A percentile compares a stretch with the other conserved stretches of the same genome.
phyloP scores from a whole-genome alignment of 1,140 invertebrate genomes.

The Pissodes strobi region DNA sequence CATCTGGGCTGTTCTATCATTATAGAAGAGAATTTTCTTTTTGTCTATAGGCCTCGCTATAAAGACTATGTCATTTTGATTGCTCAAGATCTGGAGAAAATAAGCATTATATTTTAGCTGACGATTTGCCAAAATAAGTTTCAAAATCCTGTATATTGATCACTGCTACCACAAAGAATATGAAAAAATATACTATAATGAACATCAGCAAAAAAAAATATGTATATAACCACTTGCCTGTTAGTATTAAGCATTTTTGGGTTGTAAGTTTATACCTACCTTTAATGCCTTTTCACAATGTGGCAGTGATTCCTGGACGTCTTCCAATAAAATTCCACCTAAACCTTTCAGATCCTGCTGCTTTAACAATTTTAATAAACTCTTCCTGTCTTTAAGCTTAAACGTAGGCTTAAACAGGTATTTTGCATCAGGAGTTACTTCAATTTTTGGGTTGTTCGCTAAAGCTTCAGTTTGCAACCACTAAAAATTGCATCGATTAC shows the following conservation, averaged over 20 bases:
- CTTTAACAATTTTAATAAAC: conserved; percentile 77
- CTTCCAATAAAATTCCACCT: conserved; percentile 91
- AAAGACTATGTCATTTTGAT: conserved; percentile 78
- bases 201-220: too few relatives aligned
- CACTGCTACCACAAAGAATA: too few relatives aligned
- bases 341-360: conserved; percentile 94
- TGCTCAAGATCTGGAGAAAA: conserved; percentile 64
- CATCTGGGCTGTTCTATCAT: conserved; percentile 87
- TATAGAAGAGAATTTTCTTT: conserved; percentile 97
- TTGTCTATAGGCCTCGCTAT: conserved; percentile 91
- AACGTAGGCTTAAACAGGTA: conserved; percentile 87
- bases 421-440: conserved; percentile 77
- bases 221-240: too few relatives aligned
- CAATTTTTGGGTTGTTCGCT: conserved; percentile 92
- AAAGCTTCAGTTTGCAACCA: conserved; percentile 86
- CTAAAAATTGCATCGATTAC: too few relatives aligned
- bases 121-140: too few relatives aligned
- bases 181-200: too few relatives aligned
- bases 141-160: too few relatives aligned
- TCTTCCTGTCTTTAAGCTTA: conserved; percentile 83
- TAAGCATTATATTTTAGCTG: too few relatives aligned
- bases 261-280: too few relatives aligned
- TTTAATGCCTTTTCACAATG: conserved; percentile 92
- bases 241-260: too few relatives aligned
- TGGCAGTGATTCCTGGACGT: conserved; percentile 94